A percentile compares a stretch with the other conserved stretches of the same genome.
Evolutionary conservation across 2,113 vertebrate genomes (phyloP).

Genomic region (Prunella fulvescens): DNA sequence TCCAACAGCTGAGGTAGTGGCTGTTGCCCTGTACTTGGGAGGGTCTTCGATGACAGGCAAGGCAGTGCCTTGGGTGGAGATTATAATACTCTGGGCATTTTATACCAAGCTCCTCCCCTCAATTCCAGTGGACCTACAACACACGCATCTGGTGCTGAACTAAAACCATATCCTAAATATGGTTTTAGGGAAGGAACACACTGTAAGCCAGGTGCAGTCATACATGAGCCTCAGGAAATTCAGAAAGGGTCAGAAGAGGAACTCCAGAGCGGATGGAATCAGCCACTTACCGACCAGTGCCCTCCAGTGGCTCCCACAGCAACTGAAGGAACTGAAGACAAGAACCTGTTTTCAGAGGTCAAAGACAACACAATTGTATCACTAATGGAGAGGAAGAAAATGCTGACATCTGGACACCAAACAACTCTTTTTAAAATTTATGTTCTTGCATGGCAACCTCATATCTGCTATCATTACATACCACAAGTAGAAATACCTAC

Average conservation of each 20-base stretch:
- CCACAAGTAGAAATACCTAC: background rate
- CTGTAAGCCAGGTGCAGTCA: background rate
- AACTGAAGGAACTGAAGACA: background rate
- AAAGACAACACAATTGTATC: background rate
- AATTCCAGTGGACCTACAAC: background rate
- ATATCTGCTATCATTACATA: background rate
- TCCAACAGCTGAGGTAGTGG: background rate
- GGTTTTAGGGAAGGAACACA: background rate
- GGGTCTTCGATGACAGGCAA: background rate
- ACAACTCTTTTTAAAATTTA: background rate
- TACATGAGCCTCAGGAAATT: background rate
- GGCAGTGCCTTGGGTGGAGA: background rate
- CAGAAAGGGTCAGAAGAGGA: background rate
- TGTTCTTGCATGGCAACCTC: background rate
- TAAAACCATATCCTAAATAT: background rate
- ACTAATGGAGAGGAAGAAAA: background rate
- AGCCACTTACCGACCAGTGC: background rate
- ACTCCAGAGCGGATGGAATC: background rate
- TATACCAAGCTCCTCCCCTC: background rate
- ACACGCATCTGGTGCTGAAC: background rate
- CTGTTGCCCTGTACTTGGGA: background rate
- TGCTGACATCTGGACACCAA: background rate
- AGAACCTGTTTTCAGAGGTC: background rate
- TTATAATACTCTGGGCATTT: background rate
- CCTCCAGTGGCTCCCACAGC: conserved; percentile 25